phyloP scores from a whole-genome alignment of 92 coral and sea anemone genomes.

The Isaurus tuberculatus region DNA sequence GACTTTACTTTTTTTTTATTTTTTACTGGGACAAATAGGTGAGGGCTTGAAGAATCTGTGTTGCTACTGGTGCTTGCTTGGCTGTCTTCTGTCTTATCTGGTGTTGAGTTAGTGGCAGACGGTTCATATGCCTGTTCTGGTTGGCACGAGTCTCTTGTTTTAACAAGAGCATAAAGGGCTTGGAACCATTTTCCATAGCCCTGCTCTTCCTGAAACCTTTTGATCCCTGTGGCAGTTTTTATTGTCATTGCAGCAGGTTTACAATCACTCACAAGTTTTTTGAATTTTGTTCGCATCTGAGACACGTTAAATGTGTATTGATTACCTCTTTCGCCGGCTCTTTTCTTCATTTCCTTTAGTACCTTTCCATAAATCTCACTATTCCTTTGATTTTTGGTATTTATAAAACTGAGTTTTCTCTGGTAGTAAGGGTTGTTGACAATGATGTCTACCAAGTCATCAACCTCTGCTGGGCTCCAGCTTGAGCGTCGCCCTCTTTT shows the following conservation, averaged over 20 bases:
- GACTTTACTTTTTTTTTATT: too few relatives aligned
- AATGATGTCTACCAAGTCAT: slow-evolving; percentile 67
- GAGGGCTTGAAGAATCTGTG: slow-evolving; percentile 28
- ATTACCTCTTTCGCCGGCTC: slow-evolving; percentile 41
- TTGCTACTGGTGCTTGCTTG: slow-evolving; percentile 31
- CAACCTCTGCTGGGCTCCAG: slow-evolving; percentile 48
- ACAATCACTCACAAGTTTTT: slow-evolving; percentile 62
- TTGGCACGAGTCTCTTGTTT: slow-evolving; percentile 60
- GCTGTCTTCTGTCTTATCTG: slow-evolving; percentile 35
- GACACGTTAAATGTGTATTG: slow-evolving; percentile 20
- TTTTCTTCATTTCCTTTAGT: slow-evolving; percentile 36
- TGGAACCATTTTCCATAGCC: slow-evolving; percentile 54
- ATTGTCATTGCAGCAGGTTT: slow-evolving; percentile 58
- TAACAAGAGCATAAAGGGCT: slow-evolving; percentile 39
- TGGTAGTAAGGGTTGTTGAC: slow-evolving; percentile 54
- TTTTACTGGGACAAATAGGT: slow-evolving; percentile 29
- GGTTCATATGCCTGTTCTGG: slow-evolving; percentile 63
- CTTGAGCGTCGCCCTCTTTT: slow-evolving; percentile 44
- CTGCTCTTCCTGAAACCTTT: slow-evolving; percentile 50
- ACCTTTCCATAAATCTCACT: slow-evolving; percentile 55
- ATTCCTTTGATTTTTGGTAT: slow-evolving; percentile 65
- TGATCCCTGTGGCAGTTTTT: slow-evolving; percentile 55
- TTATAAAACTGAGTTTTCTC: slow-evolving; percentile 60
- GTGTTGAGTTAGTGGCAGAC: slow-evolving; percentile 19
- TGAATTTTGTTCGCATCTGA: slow-evolving; percentile 64